phyloP scores from a whole-genome alignment of 2,888 invertebrate species.

The Apodemia duryi region DNA sequence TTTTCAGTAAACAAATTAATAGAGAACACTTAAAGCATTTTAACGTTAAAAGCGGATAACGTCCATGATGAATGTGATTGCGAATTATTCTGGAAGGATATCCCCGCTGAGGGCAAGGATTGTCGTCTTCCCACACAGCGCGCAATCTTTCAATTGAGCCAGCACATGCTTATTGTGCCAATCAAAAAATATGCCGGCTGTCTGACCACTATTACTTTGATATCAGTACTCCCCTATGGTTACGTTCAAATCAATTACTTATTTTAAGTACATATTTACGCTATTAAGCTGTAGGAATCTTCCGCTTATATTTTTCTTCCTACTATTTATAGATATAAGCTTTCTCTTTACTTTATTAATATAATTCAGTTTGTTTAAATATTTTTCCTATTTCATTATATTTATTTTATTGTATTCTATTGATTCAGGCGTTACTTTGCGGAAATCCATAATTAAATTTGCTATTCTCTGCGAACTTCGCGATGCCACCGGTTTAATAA shows the following conservation, averaged over 20 bases:
- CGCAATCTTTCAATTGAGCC: slow-evolving; percentile 74
- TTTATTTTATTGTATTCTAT: too few species aligned
- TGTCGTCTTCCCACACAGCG: slow-evolving; percentile 68
- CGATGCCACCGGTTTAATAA: too few species aligned
- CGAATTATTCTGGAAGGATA: slow-evolving; percentile 74
- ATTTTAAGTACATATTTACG: slow-evolving; percentile 18
- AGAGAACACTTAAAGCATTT: neutral
- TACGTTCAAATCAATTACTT: slow-evolving; percentile 16
- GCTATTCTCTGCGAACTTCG: too few species aligned
- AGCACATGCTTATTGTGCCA: slow-evolving; percentile 70
- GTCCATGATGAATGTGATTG: slow-evolving; percentile 42
- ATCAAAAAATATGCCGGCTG: slow-evolving; percentile 69
- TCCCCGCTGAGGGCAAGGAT: slow-evolving; percentile 68
- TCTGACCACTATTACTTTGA: slow-evolving; percentile 33
- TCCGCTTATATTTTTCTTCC: slow-evolving; percentile 3
- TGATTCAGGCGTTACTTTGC: too few species aligned
- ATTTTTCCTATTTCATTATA: too few species aligned
- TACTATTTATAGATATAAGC: neutral
- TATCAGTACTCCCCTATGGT: slow-evolving; percentile 19
- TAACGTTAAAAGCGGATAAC: slow-evolving; percentile 16
- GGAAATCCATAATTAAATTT: too few species aligned
- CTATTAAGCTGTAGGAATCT: slow-evolving; percentile 16
- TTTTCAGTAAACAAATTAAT: slow-evolving; percentile 8
- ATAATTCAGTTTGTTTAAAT: too few species aligned
- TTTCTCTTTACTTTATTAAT: too few species aligned